phyloP scores from a whole-genome alignment of 2,888 invertebrate genomes.

The Melanostoma scalare region DNA sequence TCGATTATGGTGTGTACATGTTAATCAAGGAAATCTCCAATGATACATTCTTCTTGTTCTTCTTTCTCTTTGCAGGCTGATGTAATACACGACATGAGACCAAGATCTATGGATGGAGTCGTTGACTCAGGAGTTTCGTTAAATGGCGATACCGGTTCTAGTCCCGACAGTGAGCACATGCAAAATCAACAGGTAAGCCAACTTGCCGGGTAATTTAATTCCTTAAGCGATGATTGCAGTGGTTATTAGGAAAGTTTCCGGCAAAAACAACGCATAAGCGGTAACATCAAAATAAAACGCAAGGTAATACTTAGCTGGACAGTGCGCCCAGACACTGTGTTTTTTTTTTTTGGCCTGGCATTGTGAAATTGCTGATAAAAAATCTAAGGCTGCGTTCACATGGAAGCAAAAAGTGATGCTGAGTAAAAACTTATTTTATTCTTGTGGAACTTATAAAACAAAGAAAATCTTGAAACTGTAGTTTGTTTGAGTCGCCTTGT shows the following conservation, averaged over 20 bases:
- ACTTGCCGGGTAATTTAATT: slow-evolving; percentile 9
- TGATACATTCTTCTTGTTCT: slow-evolving; percentile 45
- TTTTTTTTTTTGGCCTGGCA: too few relatives aligned
- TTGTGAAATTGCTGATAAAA: too few relatives aligned
- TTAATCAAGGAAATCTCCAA: slow-evolving; percentile 18
- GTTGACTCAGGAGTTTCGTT: slow-evolving; percentile 81
- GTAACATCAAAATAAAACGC: neutral
- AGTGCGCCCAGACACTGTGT: neutral
- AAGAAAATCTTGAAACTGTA: too few relatives aligned
- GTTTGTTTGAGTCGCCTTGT: too few relatives aligned
- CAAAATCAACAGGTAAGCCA: slow-evolving; percentile 79
- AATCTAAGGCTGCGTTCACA: too few relatives aligned
- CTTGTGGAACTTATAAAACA: too few relatives aligned
- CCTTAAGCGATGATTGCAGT: neutral
- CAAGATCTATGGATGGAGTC: slow-evolving; percentile 81
- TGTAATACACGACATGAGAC: slow-evolving; percentile 80
- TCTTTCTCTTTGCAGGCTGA: slow-evolving; percentile 78
- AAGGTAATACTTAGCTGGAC: neutral
- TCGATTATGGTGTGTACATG: slow-evolving; percentile 1
- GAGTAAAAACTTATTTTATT: too few relatives aligned
- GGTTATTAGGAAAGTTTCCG: slow-evolving; percentile 19
- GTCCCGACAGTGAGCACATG: slow-evolving; percentile 79
- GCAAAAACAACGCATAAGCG: neutral
- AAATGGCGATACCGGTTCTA: slow-evolving; percentile 80
- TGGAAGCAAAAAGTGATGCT: too few relatives aligned